phyloP scores from a whole-genome alignment of 2,888 invertebrate genomes.

The Trilocha varians region DNA sequence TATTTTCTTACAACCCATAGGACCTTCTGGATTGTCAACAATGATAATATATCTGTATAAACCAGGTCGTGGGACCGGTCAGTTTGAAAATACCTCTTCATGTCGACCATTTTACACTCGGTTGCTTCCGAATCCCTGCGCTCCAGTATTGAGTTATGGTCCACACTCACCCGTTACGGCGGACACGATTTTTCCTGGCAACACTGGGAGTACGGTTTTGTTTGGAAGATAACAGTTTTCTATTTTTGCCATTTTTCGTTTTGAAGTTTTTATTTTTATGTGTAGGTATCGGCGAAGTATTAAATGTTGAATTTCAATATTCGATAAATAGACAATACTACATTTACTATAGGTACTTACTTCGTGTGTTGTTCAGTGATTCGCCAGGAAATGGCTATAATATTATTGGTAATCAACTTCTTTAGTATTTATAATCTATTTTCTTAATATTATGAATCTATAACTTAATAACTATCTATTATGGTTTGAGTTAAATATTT shows the following conservation, averaged over 20 bases:
- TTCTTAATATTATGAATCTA: too few species aligned
- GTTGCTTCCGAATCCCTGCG: constrained; percentile 50
- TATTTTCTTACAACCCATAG: too few species aligned
- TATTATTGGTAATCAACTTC: too few species aligned
- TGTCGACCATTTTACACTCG: constrained; percentile 63
- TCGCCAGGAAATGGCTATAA: too few species aligned
- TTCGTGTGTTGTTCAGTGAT: too few species aligned
- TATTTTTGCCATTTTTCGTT: too few species aligned
- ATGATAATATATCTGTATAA: not conserved
- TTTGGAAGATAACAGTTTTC: constrained; percentile 11
- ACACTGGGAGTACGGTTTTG: constrained; percentile 22
- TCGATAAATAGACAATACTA: too few species aligned
- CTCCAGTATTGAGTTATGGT: constrained; percentile 60
- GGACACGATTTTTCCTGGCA: constrained; percentile 28
- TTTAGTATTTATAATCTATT: too few species aligned
- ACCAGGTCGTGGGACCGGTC: constrained; percentile 37
- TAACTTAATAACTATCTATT: too few species aligned
- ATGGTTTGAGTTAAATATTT: too few species aligned
- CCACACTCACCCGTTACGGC: constrained; percentile 38
- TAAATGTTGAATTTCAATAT: not conserved
- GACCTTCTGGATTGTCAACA: not conserved
- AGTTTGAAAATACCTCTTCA: constrained; percentile 58
- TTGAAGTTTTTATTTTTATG: not conserved
- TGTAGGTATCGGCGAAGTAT: too few species aligned
- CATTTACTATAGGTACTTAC: too few species aligned